phyloP scores from a whole-genome alignment of 2,888 invertebrate species.

The Maniola hyperantus region DNA sequence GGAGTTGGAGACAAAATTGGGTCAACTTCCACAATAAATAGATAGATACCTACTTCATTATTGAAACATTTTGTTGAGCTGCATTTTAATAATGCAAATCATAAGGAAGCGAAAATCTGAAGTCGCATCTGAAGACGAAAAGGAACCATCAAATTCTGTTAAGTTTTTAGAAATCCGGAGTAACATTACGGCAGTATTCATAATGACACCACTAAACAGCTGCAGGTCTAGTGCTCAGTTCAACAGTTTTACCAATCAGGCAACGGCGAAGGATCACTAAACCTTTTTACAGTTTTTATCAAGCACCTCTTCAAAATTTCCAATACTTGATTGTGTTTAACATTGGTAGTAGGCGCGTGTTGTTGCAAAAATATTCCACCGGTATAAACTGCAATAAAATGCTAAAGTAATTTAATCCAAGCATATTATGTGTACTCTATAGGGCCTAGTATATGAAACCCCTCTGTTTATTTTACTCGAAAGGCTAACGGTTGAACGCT shows the following conservation, averaged over 20 bases:
- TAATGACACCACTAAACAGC: background rate
- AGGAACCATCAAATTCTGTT: background rate
- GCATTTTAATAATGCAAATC: slow-evolving; percentile 1
- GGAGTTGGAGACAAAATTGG: slow-evolving; percentile 68
- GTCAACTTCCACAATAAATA: slow-evolving; percentile 60
- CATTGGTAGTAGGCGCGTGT: background rate
- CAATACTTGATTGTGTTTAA: background rate
- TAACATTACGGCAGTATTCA: background rate
- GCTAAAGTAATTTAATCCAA: slow-evolving; percentile 22
- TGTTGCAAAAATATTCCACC: background rate
- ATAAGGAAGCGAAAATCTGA: background rate
- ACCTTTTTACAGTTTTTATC: background rate
- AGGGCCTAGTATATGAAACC: slow-evolving; percentile 17
- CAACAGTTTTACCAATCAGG: too few species aligned
- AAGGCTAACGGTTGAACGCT: slow-evolving; percentile 44
- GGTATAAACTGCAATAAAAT: slow-evolving; percentile 22
- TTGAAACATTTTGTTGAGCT: slow-evolving; percentile 18
- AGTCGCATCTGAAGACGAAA: background rate
- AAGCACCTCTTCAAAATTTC: background rate
- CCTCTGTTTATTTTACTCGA: slow-evolving; percentile 39
- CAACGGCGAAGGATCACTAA: background rate
- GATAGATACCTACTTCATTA: slow-evolving; percentile 33
- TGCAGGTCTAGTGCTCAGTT: too few species aligned
- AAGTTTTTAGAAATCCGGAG: background rate
- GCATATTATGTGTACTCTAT: slow-evolving; percentile 10